Evolutionary conservation across 2,113 vertebrate genomes (phyloP), one percentile per base, ranked within the genome.

Genomic region (Ranitomeya variabilis): DNA sequence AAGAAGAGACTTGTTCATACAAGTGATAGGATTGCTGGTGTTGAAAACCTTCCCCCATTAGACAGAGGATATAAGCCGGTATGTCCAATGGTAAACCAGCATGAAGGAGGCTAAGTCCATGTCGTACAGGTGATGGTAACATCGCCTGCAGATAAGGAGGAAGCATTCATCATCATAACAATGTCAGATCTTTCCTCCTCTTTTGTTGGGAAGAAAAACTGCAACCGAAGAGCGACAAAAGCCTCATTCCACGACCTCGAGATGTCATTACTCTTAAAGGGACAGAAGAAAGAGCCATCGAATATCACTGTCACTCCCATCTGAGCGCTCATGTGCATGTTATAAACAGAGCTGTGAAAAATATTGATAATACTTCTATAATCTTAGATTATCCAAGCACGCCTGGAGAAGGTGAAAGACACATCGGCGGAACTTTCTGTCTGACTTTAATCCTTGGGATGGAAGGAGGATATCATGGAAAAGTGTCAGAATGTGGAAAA

Each of bases 151-250:
- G 86, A 19, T 54, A 80, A 67, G 62, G 21, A 64, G 85, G 86
- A 87, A 87, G 86, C 66, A 80, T 80, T 80, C 55, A 87, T 69
- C 86, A 67, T 80, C 19, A 69, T 80, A 55, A 62, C 21, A 62
- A 62, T 86, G 55, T 21, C n/a, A 67, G 45, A 80, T 45, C 62
- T 79, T 80, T 23, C 73, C 60, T 55, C 76, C 77, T 69, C 77
- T 18, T 80, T 45, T 86, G 57, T 86, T n/a, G 26, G 31, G 74
- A 62, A 76, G 16, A 62, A 76, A 76, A 55, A 21, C 26, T 78
- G 23, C 14, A 18, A 51, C 76, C 51, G 26, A 54, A 86, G 73
- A 87, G n/a, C 54, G n/a, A 67, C 60, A 54, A 37, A 45, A 66
- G 37, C n/a, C 79, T 86, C 76, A 54, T 62, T 51, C 37, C 78